phyloP scores from a whole-genome alignment of 2,113 vertebrate genomes.

The Boulengerochromis microlepis region DNA sequence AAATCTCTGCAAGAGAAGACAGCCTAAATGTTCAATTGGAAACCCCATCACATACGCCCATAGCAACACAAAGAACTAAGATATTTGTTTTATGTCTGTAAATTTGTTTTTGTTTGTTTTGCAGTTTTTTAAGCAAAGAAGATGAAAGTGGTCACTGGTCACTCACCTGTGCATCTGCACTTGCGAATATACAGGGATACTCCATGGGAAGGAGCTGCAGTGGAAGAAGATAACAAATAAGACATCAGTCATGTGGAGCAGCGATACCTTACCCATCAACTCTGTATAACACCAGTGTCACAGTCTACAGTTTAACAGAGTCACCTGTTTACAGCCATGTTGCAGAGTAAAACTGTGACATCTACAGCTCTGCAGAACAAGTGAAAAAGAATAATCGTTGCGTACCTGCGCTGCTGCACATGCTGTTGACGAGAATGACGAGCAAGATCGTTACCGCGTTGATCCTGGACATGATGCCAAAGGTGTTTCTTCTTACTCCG shows the following conservation, averaged over 20 bases:
- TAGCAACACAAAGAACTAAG: not conserved
- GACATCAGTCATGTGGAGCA: not conserved
- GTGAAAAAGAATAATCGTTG: fast-evolving
- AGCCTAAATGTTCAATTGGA: not conserved
- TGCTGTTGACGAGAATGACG: conserved; percentile 22
- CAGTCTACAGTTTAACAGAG: not conserved
- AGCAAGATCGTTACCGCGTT: conserved; percentile 17
- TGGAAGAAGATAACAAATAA: not conserved
- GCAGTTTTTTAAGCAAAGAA: not conserved
- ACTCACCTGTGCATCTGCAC: not conserved
- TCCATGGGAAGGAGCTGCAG: not conserved
- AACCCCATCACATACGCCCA: not conserved
- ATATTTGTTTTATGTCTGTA: fast-evolving
- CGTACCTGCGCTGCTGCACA: conserved; percentile 38
- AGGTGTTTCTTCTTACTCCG: not conserved
- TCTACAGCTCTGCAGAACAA: not conserved
- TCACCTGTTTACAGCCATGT: not conserved
- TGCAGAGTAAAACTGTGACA: not conserved
- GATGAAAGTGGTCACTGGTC: not conserved
- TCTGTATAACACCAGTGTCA: not conserved
- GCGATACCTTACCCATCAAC: not conserved
- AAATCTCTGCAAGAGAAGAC: not conserved
- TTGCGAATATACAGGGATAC: not conserved
- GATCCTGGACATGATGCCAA: conserved; percentile 45
- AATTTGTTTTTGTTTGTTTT: not conserved